Conservation (phyloP, 2,113 vertebrate species). For the Forbesichthys agassizii region DNA sequence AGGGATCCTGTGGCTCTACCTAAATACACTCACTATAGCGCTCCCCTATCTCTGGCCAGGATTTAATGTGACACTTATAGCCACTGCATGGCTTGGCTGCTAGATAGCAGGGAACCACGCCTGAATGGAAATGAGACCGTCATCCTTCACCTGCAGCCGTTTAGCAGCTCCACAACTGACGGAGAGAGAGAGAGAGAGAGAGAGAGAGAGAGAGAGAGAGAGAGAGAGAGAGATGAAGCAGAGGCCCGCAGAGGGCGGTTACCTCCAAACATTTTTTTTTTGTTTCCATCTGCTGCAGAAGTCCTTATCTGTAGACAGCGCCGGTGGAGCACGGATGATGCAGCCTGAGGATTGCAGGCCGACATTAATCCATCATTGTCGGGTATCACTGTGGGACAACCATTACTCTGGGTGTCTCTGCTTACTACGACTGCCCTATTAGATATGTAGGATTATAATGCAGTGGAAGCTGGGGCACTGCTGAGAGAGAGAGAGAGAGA, state of each 20-base stretch:
- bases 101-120: constrained; percentile 61
- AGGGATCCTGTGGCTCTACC: constrained; percentile 50
- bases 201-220: constrained; percentile 56
- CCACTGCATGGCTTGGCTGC: constrained; percentile 66
- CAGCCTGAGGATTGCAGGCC: constrained; percentile 45
- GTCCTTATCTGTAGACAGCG: constrained; percentile 36
- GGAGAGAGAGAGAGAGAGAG: constrained; percentile 56
- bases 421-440: no score
- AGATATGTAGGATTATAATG: no score
- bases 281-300: constrained; percentile 27
- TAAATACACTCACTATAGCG: constrained; percentile 47
- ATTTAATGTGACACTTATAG: constrained; percentile 76
- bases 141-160: constrained; percentile 70
- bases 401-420: no score
- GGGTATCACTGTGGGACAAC: constrained; percentile 1
- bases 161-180: constrained; percentile 59
- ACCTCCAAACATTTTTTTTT: constrained; percentile 6
- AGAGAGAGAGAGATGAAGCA: constrained; percentile 43
- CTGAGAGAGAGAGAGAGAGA: no score
- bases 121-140: constrained; percentile 73
- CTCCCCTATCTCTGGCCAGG: constrained; percentile 57
- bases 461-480: no score
- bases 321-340: constrained; percentile 25
- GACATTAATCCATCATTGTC: constrained; percentile 22
- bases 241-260: constrained; percentile 31